phyloP scores from a whole-genome alignment of 2,797 vertebrate species.

The Catostomus latipinnis region DNA sequence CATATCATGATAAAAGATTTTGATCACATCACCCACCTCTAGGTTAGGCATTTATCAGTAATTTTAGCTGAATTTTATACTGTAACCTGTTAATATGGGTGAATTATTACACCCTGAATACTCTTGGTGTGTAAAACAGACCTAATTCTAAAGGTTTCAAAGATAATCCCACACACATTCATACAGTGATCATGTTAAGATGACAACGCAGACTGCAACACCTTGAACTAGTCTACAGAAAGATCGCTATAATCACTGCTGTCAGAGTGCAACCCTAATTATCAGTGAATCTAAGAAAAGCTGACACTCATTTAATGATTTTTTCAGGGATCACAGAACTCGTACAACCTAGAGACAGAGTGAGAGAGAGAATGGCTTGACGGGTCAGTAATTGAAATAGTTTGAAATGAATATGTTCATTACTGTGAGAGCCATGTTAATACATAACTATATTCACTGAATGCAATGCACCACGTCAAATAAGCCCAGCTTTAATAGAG shows the following conservation, averaged over 20 bases:
- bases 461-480: conserved; percentile 1
- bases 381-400: conserved; percentile 50
- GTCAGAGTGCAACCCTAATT: conserved; percentile 26
- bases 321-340: conserved; percentile 6
- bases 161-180: not conserved
- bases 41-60: too few relatives aligned
- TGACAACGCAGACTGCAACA: conserved; percentile 6
- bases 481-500: conserved; percentile 20
- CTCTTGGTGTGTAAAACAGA: too few relatives aligned
- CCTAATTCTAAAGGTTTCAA: not conserved
- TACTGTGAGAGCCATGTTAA: conserved; percentile 62
- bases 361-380: conserved; percentile 24
- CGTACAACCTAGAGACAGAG: not conserved
- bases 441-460: conserved; percentile 6
- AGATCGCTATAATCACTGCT: conserved; percentile 26
- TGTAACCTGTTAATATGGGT: too few relatives aligned
- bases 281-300: conserved; percentile 28
- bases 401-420: conserved; percentile 76
- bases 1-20: too few relatives aligned
- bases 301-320: conserved; percentile 40
- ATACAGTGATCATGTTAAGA: not conserved
- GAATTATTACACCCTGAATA: too few relatives aligned
- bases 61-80: too few relatives aligned
- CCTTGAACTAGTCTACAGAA: conserved; percentile 22
- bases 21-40: too few relatives aligned